Evolutionary conservation across 2,888 invertebrate genomes (phyloP), one percentile per base, ranked within the genome.

Genomic region (Cerastis leucographa): DNA sequence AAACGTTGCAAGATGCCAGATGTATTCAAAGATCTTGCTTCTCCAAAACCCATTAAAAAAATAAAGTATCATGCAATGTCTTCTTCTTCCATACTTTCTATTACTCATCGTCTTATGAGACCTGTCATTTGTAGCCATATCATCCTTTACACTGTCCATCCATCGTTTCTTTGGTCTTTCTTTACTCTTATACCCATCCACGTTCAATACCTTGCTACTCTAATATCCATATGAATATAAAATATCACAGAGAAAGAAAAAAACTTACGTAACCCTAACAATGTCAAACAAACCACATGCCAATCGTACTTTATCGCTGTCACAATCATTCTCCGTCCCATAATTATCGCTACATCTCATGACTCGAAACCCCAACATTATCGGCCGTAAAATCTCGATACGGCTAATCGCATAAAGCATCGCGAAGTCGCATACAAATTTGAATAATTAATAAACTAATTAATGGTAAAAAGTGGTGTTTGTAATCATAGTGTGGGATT

Each of bases 361-460:
- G 49, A 59, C 78, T 76, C 70, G 71, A 62, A n/a, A 29, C 80
- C 68, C 19, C 42, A 59, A 61, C 64, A 76, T 80, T 87, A 89
- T 89, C 88, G 83, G 12, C 54, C 70, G 81, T 83, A 91, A 92
- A 92, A 95, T 95, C 95, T 93, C 90, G 88, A 94, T 94, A 92
- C 92, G 91, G 93, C 93, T 94, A 94, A 95, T 95, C 94, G 93
- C 91, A 92, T 94, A 93, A 94, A 94, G 91, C 93, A 95, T 95
- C 94, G 93, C 90, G 90, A 93, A 95, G 94, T 95, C 95, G 94
- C 96, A 95, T 94, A 94, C 92, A 92, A 94, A 95, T 96, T 95
- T 93, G 92, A 95, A 96, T 96, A 95, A 95, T 96, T 96, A 95
- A 95, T 96, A 94, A 93, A 94, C 93, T 95, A 95, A 95, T 96